Evolutionary conservation across 1,140 invertebrate genomes (phyloP).

Genomic region (Sogatella furcifera): DNA sequence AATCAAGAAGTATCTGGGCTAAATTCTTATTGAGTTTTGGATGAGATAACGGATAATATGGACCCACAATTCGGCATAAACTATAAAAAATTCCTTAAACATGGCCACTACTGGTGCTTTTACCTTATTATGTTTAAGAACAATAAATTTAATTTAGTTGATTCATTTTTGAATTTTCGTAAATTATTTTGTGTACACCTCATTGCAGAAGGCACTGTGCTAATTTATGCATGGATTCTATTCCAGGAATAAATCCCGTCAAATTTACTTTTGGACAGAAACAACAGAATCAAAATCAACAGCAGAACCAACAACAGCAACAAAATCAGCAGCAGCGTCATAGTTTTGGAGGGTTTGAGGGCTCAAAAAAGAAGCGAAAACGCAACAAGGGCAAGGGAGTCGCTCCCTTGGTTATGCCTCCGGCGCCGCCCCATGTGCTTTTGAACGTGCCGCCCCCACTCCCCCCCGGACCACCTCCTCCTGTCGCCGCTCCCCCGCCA

Average conservation of each 20-base stretch:
- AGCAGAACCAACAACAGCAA: neutral
- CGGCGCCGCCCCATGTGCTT: neutral
- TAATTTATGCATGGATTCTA: neutral
- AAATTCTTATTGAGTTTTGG: too few relatives aligned
- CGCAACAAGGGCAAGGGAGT: neutral
- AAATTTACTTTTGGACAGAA: neutral
- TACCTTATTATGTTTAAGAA: too few relatives aligned
- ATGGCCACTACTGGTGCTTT: too few relatives aligned
- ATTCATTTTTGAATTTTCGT: too few relatives aligned
- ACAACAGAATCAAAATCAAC: neutral
- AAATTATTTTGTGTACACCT: too few relatives aligned
- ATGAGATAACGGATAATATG: too few relatives aligned
- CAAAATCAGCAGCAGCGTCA: neutral
- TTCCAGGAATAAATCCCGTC: neutral
- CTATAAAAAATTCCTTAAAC: too few relatives aligned
- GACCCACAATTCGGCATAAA: too few relatives aligned
- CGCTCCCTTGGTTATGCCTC: neutral
- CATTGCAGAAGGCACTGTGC: too few relatives aligned
- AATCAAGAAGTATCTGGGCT: too few relatives aligned
- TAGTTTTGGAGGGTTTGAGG: neutral
- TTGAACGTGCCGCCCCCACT: slow-evolving; percentile 4
- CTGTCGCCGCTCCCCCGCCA: neutral
- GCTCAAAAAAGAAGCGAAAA: neutral
- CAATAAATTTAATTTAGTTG: too few relatives aligned
- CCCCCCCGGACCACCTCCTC: slow-evolving; percentile 5